phyloP scores from a whole-genome alignment of 2,797 vertebrate species.

The Alca torda region DNA sequence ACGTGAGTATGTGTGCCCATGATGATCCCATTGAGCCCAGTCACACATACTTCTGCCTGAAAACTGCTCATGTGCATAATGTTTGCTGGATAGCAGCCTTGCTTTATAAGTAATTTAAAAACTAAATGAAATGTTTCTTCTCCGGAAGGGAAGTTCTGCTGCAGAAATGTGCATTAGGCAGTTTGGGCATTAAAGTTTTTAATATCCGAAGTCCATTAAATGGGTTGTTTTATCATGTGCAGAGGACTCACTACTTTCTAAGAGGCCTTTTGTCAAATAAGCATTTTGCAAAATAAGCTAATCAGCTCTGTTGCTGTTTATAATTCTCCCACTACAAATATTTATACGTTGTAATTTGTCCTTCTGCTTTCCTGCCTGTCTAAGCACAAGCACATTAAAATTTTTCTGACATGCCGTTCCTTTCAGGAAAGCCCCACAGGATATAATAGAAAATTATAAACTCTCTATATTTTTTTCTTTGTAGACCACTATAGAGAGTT shows the following conservation, averaged over 20 bases:
- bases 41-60: neutral
- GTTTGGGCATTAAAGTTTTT: conserved; percentile 41
- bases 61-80: neutral
- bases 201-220: neutral
- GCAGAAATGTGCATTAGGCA: neutral
- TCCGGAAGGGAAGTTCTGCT: neutral
- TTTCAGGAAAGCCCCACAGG: neutral
- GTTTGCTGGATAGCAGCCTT: neutral
- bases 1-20: fast-evolving
- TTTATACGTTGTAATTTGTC: conserved; percentile 34
- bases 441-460: neutral
- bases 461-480: neutral
- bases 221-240: conserved; percentile 43
- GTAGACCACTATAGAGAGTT: neutral
- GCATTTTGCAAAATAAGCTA: conserved; percentile 29
- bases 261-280: conserved; percentile 53
- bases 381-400: neutral
- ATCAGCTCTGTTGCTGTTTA: conserved; percentile 42
- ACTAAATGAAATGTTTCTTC: neutral
- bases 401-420: neutral
- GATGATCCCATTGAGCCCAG: neutral
- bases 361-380: conserved; percentile 28
- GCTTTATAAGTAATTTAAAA: conserved; percentile 2
- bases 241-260: conserved; percentile 50
- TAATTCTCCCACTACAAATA: conserved; percentile 48